Percentiles rank a stretch among this genome's conserved stretches.
Evolutionary conservation across 92 coral and sea anemone genomes (phyloP).

Genomic region (Siderastrea radians): DNA sequence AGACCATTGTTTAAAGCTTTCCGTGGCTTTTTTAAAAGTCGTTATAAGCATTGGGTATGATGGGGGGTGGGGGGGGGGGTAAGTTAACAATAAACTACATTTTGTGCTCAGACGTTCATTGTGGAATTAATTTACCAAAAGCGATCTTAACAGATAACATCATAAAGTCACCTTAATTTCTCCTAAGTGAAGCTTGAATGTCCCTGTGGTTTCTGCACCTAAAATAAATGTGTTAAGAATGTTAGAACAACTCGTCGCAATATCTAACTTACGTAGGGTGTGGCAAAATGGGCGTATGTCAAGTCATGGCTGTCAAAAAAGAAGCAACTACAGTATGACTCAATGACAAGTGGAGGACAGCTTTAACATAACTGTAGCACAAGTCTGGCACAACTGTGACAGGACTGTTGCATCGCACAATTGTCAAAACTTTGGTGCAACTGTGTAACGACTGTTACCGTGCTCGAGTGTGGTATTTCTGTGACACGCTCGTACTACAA

Average conservation of each 20-base stretch:
- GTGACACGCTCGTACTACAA: background rate
- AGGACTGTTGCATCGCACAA: background rate
- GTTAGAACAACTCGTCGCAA: too few relatives aligned
- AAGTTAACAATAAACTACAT: too few relatives aligned
- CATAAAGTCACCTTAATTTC: slow-evolving; percentile 78
- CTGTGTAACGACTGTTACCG: background rate
- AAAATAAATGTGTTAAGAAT: background rate
- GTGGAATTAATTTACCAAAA: background rate
- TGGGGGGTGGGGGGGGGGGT: too few relatives aligned
- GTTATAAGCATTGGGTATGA: too few relatives aligned
- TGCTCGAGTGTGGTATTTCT: background rate
- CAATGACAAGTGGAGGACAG: background rate
- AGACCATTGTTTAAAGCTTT: too few relatives aligned
- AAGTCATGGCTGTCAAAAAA: background rate
- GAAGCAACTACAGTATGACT: background rate
- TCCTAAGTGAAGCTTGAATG: slow-evolving; percentile 78
- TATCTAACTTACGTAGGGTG: too few relatives aligned
- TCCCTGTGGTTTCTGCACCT: slow-evolving; percentile 47
- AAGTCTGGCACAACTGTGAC: background rate
- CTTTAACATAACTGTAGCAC: background rate
- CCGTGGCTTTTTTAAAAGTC: too few relatives aligned
- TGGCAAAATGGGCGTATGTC: background rate
- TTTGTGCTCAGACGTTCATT: background rate
- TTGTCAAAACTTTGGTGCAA: background rate
- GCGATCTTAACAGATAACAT: background rate